Base-by-base conservation (phyloP, 2,113 vertebrate genomes). In the Redunca redunca region DNA sequence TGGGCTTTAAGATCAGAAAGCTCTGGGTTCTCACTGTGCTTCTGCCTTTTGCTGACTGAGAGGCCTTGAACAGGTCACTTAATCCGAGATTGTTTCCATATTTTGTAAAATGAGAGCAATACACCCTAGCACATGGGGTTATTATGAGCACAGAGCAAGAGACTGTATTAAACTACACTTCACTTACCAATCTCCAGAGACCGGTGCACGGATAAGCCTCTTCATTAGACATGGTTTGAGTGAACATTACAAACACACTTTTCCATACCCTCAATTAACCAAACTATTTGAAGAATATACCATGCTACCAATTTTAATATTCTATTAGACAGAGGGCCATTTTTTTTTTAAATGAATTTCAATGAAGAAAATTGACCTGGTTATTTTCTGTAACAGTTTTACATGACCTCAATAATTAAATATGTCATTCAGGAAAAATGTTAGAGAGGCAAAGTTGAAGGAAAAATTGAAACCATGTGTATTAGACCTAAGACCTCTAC, bases 21-120 rank as follows among this genome's bases (percentile, higher is more conserved):
- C 9, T 43, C 7, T 6, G 57, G 5, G n/a, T 14, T 52, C 36
- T n/a, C 19, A 3, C 0, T 4, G 25, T 0, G 30, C 53, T 6
- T n/a, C 50, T 9, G 12, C 26, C 15, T 48, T 25, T 26, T 0
- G 0, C 25, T 36, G 17, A 11, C 86, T 0, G 5, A 0, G 16
- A 67, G 21, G 8, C 33, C 23, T 28, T 12, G 28, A 74, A 17
- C 25, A 57, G 55, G 43, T 57, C 46, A 11, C 48, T 1, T 6
- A 4, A 10, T 15, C 50, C 0, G 5, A 28, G 43, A 28, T 53
- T 81, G 30, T 21, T 36, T 58, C 53, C 62, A 14, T 19, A 6
- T 60, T 48, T 48, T 46, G 28, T 14, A 36, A 84, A 53, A 23
- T 7, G 71, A 82, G 92, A 87, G 33, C 2, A 48, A 21, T 23